Percentiles rank a stretch among this genome's conserved stretches.
phyloP scores from a whole-genome alignment of 2,888 invertebrate species.

The Deilephila elpenor region DNA sequence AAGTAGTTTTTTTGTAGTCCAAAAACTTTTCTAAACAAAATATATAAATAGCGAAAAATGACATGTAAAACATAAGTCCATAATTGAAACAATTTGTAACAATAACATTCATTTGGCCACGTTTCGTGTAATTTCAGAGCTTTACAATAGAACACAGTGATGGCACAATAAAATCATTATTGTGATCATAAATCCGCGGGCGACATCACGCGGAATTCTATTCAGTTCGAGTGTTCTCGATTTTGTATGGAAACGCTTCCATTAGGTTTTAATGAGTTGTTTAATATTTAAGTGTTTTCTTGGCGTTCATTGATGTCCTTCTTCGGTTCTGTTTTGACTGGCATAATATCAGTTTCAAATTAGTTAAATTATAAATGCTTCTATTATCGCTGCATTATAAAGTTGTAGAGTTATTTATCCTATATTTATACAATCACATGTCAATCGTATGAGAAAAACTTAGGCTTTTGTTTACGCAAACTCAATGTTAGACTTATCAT shows the following conservation, averaged over 20 bases:
- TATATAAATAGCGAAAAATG: too few relatives aligned
- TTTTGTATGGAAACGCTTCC: neutral
- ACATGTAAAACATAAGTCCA: neutral
- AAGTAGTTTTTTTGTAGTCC: too few relatives aligned
- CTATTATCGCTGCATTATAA: too few relatives aligned
- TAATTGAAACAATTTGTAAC: neutral
- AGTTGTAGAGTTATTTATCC: too few relatives aligned
- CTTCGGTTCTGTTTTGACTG: neutral
- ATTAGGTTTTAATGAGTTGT: conserved; percentile 5
- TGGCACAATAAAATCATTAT: conserved; percentile 33
- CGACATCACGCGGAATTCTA: neutral
- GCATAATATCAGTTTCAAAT: neutral
- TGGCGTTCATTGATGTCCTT: neutral
- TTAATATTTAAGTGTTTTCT: neutral
- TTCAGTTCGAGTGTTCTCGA: conserved; percentile 1
- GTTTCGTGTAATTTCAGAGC: conserved; percentile 31
- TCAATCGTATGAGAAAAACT: too few relatives aligned
- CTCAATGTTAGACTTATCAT: too few relatives aligned
- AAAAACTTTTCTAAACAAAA: too few relatives aligned
- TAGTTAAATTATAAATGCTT: too few relatives aligned
- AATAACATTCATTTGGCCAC: conserved; percentile 3
- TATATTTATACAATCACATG: too few relatives aligned
- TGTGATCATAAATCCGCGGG: conserved; percentile 33
- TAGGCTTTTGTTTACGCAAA: too few relatives aligned
- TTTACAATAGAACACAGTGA: conserved; percentile 29